Conservation (phyloP, 64 coral and sea anemone species). For the Anthopleura sola region DNA sequence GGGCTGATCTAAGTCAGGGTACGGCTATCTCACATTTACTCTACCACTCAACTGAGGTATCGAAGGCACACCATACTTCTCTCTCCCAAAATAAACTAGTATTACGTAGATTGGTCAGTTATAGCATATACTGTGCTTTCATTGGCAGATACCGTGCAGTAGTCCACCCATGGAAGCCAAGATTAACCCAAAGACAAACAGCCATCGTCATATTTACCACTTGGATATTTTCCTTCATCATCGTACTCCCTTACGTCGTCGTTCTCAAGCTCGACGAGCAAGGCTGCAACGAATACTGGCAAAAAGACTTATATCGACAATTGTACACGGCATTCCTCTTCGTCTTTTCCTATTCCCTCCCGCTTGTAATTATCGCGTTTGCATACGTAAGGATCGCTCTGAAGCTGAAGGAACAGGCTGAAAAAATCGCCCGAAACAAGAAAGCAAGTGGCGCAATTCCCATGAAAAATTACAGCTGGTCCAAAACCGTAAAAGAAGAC, state of each 20-base stretch:
- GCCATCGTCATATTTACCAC: conserved; percentile 29
- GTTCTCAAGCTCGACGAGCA: conserved; percentile 24
- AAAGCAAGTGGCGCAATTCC: conserved; percentile 32
- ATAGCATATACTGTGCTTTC: background rate
- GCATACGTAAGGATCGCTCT: conserved; percentile 70
- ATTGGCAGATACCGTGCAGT: conserved; percentile 47
- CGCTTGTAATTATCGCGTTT: conserved; percentile 65
- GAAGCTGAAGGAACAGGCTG: conserved; percentile 66
- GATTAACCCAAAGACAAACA: conserved; percentile 40
- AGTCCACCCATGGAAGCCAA: conserved; percentile 57
- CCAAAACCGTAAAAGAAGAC: conserved; percentile 36
- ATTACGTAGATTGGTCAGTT: no score
- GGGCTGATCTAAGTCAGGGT: no score
- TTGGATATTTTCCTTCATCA: conserved; percentile 49
- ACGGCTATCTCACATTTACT: no score
- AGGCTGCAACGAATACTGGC: conserved; percentile 42
- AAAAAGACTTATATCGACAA: conserved; percentile 21
- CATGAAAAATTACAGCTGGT: conserved; percentile 19
- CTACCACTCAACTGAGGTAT: no score
- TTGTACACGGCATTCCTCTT: conserved; percentile 55
- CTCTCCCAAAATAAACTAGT: no score
- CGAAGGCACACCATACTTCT: no score
- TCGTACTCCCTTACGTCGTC: conserved; percentile 41
- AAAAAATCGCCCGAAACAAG: conserved; percentile 51
- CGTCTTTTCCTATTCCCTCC: conserved; percentile 66